phyloP scores from a whole-genome alignment of 2,113 vertebrate species.

The Neodon shergylaensis region DNA sequence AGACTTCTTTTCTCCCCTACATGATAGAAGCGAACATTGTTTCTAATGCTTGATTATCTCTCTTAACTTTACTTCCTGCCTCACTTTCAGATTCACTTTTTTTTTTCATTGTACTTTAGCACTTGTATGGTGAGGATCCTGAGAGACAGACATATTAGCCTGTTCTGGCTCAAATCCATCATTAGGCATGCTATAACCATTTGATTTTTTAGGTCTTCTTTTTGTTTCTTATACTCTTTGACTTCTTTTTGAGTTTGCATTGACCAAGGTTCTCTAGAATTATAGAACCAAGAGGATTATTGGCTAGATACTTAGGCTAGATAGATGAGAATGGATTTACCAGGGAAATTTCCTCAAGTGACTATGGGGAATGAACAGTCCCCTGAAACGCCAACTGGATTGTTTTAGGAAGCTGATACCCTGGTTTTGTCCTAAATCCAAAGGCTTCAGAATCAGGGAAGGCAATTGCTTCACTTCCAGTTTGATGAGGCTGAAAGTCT shows the following conservation, averaged over 20 bases:
- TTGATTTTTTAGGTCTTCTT: neutral
- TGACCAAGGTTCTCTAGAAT: neutral
- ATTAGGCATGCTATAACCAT: neutral
- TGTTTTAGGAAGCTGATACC: rapidly evolving
- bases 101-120: neutral
- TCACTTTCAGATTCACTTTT: neutral
- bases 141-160: neutral
- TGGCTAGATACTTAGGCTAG: neutral
- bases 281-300: neutral
- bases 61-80: neutral
- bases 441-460: neutral
- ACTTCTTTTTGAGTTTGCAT: neutral
- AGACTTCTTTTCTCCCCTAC: neutral
- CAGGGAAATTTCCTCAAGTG: neutral
- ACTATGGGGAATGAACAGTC: neutral
- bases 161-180: neutral
- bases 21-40: rapidly evolving
- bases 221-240: neutral
- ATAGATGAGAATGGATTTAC: neutral
- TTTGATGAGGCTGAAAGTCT: neutral
- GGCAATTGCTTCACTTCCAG: neutral
- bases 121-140: neutral
- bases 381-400: neutral
- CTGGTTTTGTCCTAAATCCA: neutral
- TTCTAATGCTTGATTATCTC: neutral